Evolutionary conservation across 1,140 invertebrate species (phyloP).

Genomic region (Papilio dardanus): DNA sequence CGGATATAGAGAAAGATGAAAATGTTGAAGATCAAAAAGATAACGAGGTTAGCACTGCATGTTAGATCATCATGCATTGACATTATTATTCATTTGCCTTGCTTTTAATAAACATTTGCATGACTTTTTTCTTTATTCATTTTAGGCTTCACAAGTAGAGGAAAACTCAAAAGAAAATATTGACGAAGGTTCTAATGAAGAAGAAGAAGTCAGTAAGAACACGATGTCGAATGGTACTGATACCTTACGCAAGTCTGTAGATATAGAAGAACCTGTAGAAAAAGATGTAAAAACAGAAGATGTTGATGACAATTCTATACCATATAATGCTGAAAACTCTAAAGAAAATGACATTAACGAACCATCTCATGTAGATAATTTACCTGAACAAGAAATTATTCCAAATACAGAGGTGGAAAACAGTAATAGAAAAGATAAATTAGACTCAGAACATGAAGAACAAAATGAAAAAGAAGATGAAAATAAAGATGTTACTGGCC

Average conservation of each 20-base stretch:
- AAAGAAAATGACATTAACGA: conserved; percentile 41
- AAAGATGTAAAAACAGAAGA: conserved; percentile 43
- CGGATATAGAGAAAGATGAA: conserved; percentile 43
- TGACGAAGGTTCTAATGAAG: conserved; percentile 45
- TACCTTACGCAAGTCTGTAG: neutral
- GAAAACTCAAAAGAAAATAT: conserved; percentile 42
- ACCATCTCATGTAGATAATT: conserved; percentile 41
- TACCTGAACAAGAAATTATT: conserved; percentile 26
- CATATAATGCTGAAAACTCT: conserved; percentile 42
- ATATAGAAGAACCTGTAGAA: neutral
- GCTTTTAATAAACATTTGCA: conserved; percentile 77
- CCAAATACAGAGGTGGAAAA: conserved; percentile 32
- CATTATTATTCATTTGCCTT: conserved; percentile 69
- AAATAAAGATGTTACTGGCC: conserved; percentile 35
- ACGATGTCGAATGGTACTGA: neutral
- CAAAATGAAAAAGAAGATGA: conserved; percentile 37
- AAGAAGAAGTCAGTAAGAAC: conserved; percentile 34
- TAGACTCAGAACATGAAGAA: conserved; percentile 23
- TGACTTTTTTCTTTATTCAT: conserved; percentile 73
- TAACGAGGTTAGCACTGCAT: conserved; percentile 71
- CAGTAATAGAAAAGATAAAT: conserved; percentile 32
- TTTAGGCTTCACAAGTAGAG: conserved; percentile 65
- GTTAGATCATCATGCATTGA: conserved; percentile 50
- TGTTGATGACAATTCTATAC: conserved; percentile 44
- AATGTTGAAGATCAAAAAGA: conserved; percentile 47